Conservation (phyloP, 2,113 vertebrate genomes). For the Vicugna pacos region DNA sequence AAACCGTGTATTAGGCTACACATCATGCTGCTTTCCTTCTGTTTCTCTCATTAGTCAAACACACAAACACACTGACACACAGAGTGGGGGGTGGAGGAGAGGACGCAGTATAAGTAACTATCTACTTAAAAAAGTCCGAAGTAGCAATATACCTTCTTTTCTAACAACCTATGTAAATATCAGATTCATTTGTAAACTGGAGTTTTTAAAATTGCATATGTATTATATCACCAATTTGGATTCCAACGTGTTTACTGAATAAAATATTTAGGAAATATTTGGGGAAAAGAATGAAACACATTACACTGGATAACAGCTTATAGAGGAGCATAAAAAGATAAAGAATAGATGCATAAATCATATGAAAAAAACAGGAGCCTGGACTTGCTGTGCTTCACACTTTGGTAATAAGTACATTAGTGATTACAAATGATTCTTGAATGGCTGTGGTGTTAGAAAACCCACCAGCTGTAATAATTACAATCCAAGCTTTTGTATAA, state of each 20-base stretch:
- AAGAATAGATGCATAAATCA: background rate
- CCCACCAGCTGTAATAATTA: conserved; percentile 61
- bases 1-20: background rate
- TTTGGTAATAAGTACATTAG: conserved; percentile 23
- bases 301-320: conserved; percentile 8
- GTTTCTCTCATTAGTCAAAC: background rate
- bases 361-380: background rate
- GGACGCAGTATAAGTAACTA: background rate
- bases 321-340: background rate
- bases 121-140: background rate
- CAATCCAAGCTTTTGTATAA: conserved; percentile 44
- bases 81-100: background rate
- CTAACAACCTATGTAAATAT: background rate
- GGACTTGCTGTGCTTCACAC: background rate
- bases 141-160: background rate
- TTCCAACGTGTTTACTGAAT: conserved; percentile 10
- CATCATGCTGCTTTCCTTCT: background rate
- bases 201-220: background rate
- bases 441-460: conserved; percentile 23
- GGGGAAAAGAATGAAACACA: background rate
- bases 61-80: background rate
- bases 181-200: conserved; percentile 27
- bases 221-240: background rate
- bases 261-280: background rate
- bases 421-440: conserved; percentile 43